Base-by-base conservation (phyloP, 2,888 invertebrate species). In the Andricus quercusramuli region DNA sequence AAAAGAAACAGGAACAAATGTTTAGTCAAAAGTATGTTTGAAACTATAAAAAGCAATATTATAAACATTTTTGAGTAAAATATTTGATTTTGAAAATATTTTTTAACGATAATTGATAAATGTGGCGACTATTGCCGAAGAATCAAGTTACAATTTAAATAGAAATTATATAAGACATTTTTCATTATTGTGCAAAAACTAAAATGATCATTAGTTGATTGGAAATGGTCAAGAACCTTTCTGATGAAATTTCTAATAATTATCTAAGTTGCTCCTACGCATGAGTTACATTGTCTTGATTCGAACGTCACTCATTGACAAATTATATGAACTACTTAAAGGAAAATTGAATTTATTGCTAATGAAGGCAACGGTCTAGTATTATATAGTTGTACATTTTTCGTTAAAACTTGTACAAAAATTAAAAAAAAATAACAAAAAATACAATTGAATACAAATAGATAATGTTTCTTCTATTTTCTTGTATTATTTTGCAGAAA, bases 211-310 rank as follows among this genome's bases (percentile, higher is more conserved):
- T 56, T 11, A 56, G 56, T 56, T n/a, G 56, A 56, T 11, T 56
- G 11, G 56, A 9, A 56, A 3, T 3, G 56, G 56, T 56, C 56
- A 56, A 11, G n/a, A 56, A 56, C n/a, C 56, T 56, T n/a, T n/a
- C 56, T 56, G n/a, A 56, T n/a, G n/a, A n/a, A 56, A 62, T 25
- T 15, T 62, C 25, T 62, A 62, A 62, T 25, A 62, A 62, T 62
- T 22, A 62, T 25, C 25, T 5, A 22, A 59, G 59, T 59, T 62
- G 15, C 62, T 62, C 62, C 62, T 62, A 62, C 25, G 62, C 59
- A 22, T 15, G 25, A 62, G 22, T 25, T 62, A 62, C 4, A 62
- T 62, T 62, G 62, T 62, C 56, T 56, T 13, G 25, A 62, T 13
- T 62, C 25, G 25, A 62, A 62, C 62, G 25, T 62, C 25, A 62